These are phyloP conservation scores for Apotomis betuletana DNA, from an alignment of 2,888 invertebrate species.

Conservation along the genomic window DNA sequence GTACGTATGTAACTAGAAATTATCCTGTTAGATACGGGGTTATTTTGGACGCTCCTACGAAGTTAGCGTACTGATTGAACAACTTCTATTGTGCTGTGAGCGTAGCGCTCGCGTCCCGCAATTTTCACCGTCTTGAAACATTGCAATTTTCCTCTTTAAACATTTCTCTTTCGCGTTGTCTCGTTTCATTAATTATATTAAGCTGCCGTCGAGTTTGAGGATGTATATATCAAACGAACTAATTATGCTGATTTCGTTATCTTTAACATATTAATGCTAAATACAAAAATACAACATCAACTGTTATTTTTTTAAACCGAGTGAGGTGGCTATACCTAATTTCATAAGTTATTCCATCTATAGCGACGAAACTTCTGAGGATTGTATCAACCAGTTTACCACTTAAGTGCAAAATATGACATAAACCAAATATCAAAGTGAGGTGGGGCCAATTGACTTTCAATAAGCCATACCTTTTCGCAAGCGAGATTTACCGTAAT, in stretches of 20 bases:
- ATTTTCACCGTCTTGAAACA: slow-evolving; percentile 58
- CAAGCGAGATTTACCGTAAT: slow-evolving; percentile 13
- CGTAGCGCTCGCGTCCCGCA: slow-evolving; percentile 51
- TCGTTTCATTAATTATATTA: slow-evolving; percentile 62
- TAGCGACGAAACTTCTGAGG: no score
- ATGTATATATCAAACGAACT: slow-evolving; percentile 27
- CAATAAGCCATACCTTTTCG: slow-evolving; percentile 17
- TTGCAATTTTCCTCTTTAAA: slow-evolving; percentile 64
- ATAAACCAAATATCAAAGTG: slow-evolving; percentile 6
- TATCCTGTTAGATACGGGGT: background rate
- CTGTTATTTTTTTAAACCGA: no score
- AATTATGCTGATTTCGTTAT: slow-evolving; percentile 17
- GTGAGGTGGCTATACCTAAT: no score
- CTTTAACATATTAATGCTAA: background rate
- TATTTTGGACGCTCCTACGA: background rate
- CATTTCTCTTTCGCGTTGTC: slow-evolving; percentile 59
- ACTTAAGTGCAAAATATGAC: slow-evolving; percentile 1
- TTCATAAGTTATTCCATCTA: background rate
- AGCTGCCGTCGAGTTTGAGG: slow-evolving; percentile 46
- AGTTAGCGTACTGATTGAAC: slow-evolving; percentile 11
- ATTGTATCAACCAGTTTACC: slow-evolving; percentile 5
- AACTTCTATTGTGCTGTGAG: slow-evolving; percentile 20
- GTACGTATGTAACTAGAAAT: background rate
- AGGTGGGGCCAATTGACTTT: slow-evolving; percentile 16
- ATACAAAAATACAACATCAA: background rate